These are phyloP conservation scores for Brevipalpus yothersi DNA, from an alignment of 1,140 invertebrate species.

Conservation along the genomic window DNA sequence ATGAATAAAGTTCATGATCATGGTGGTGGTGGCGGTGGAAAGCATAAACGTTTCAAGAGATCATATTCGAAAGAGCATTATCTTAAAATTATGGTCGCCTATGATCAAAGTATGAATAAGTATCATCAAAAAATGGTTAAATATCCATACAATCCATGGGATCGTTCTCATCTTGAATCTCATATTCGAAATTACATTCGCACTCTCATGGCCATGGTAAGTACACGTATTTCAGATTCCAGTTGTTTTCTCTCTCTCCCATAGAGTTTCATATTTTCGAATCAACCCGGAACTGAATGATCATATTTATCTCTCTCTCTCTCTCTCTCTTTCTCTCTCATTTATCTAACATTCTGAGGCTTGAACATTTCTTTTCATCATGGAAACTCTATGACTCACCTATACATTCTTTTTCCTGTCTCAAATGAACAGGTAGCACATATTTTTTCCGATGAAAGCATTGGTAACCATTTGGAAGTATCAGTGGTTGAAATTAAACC, in stretches of 20 bases:
- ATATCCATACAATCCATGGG: too few species aligned
- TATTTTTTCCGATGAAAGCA: constrained; percentile 49
- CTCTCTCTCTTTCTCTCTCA: background rate
- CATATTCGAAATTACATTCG: constrained; percentile 40
- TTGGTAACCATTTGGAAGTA: constrained; percentile 52
- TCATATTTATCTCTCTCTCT: background rate
- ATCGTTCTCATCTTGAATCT: too few species aligned
- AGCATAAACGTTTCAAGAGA: constrained; percentile 7
- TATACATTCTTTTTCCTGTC: background rate
- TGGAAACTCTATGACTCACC: background rate
- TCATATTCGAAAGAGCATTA: constrained; percentile 33
- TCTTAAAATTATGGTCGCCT: constrained; percentile 51
- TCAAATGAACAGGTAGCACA: constrained; percentile 31
- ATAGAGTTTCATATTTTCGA: background rate
- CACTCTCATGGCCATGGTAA: constrained; percentile 51
- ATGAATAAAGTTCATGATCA: too few species aligned
- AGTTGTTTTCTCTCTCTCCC: background rate
- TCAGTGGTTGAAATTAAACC: constrained; percentile 40
- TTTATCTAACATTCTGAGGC: background rate
- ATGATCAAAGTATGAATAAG: constrained; percentile 44
- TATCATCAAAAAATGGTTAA: constrained; percentile 31
- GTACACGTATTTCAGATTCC: constrained; percentile 9
- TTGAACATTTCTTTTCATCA: background rate
- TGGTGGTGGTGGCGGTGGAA: background rate
- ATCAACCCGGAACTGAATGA: background rate